A percentile compares a stretch with the other conserved stretches of the same genome.
These are phyloP conservation scores for Ectropis crepuscularia DNA, from an alignment of 2,888 invertebrate genomes.

Conservation along the genomic window DNA sequence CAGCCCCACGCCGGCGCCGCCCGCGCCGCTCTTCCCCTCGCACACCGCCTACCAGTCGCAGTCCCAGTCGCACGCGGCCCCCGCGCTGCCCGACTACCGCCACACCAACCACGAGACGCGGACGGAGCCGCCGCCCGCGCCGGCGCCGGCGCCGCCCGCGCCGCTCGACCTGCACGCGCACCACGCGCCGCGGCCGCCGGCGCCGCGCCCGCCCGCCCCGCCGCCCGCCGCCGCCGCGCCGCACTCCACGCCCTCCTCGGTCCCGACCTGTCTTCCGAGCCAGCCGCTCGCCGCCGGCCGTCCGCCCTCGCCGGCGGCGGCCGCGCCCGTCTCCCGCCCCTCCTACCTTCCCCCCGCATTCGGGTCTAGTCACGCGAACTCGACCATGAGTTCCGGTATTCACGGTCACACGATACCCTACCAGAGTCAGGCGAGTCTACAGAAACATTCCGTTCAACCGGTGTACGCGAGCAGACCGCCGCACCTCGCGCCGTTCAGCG, in stretches of 20 bases:
- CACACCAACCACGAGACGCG: conserved; percentile 85
- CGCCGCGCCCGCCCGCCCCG: conserved; percentile 60
- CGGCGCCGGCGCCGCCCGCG: conserved; percentile 64
- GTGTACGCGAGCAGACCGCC: conserved; percentile 72
- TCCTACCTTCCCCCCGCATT: conserved; percentile 74
- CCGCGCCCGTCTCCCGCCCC: conserved; percentile 69
- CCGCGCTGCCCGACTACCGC: conserved; percentile 78
- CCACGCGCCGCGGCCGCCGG: conserved; percentile 60
- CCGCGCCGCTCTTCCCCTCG: conserved; percentile 73
- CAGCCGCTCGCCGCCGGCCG: conserved; percentile 65
- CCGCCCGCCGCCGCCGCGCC: conserved; percentile 60
- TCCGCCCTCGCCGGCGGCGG: conserved; percentile 67
- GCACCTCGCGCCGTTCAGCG: conserved; percentile 74
- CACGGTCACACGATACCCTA: conserved; percentile 75
- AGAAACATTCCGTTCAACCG: conserved; percentile 80
- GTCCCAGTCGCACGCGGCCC: conserved; percentile 78
- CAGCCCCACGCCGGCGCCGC: conserved; percentile 78
- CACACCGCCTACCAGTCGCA: conserved; percentile 78
- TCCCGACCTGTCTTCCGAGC: conserved; percentile 76
- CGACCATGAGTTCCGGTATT: conserved; percentile 77
- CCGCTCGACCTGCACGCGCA: conserved; percentile 74
- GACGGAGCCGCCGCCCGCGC: conserved; percentile 66
- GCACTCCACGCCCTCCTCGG: conserved; percentile 63
- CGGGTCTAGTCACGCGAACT: conserved; percentile 83
- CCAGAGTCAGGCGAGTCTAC: conserved; percentile 78